Base-by-base conservation (phyloP, 2,113 vertebrate genomes). In the Embiotoca jacksoni region DNA sequence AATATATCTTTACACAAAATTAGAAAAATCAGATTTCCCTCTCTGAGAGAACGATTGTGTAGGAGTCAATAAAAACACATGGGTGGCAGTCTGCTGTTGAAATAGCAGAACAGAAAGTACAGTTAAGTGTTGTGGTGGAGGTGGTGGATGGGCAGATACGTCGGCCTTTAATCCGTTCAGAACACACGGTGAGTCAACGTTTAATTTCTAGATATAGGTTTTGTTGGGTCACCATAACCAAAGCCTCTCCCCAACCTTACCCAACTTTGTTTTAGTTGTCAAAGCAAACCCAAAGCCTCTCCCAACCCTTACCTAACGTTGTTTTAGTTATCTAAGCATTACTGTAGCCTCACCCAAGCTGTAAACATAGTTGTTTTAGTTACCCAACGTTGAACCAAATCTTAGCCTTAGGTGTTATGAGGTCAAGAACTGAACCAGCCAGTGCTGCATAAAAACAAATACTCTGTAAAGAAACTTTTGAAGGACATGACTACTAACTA, bases 181-280 rank as follows among this genome's bases (percentile, higher is more conserved):
- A 75, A 64, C 58, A 59, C 69, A 60, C 75, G 53, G 72, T 82
- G 78, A 86, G 88, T 87, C 77, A 84, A 66, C 50, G 75, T 83
- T 87, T 79, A 87, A 87, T 85, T 82, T 72, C 57, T 62, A 60
- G 62, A 44, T 63, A 9, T 72, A 80, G 49, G 44, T 74, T 72
- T 71, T 77, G 57, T 53, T 68, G 37, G 80, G 80, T 82, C 69
- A 73, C 67, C 59, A 73, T 56, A 78, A 79, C 70, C 62, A 59
- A 70, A 70, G 80, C 79, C 59, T 85, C 70, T 78, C 76, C 81
- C 81, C 61, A 60, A 73, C 54, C 76, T 13, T 73, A 70, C 73
- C 63, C 82, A 85, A 76, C 72, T 73, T 64, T 88, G 86, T 82
- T 84, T 82, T 66, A 82, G 81, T 83, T 87, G 71, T 46, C 73